Base-by-base conservation (phyloP, 2,888 invertebrate genomes). In the Heliconius cydno region DNA sequence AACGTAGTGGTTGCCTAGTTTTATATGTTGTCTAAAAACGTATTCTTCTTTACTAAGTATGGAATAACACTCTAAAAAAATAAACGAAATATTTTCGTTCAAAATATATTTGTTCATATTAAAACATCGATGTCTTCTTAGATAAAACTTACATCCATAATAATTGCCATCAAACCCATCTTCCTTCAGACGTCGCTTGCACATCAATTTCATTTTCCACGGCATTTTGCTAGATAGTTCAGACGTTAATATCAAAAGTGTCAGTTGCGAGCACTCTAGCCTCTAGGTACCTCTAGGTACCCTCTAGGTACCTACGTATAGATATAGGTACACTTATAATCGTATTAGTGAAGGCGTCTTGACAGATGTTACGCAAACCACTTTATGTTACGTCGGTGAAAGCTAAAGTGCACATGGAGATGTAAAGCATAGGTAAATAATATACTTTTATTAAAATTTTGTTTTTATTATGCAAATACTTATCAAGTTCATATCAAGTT, bases 321-420 rank as follows among this genome's bases (percentile, higher is more conserved):
- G 22, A 2, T n/a, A 6, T 66, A 65, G 87, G 86, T 88, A 87
- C 88, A 86, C 87, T 89, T 89, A 88, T 93, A 92, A 92, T 92
- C 90, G 88, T 86, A 91, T 93, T 92, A 93, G 86, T 81, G 85
- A 80, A 86, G 89, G 88, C 85, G 84, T 80, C 83, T 83, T 84
- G 84, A 82, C 83, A 81, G 71, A 76, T 79, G 80, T 79, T 77
- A 79, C 68, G 79, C 66, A 79, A 79, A 75, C 68, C 66, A 63
- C 63, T 67, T 68, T 79, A 65, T 75, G 75, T 65, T 38, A 65
- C 28, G 38, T 38, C 22, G 65, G 75, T 41, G 75, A 75, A 75
- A 73, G 34, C 73, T 73, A 19, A 15, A 70, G 70, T 46, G 28
- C 70, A 68, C 68, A 67, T 34, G 9, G 34, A 34, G 6, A 66